Evolutionary conservation across 2,797 vertebrate genomes (phyloP), one percentile per base, ranked within the genome.

Genomic region (Clarias pachynema): DNA sequence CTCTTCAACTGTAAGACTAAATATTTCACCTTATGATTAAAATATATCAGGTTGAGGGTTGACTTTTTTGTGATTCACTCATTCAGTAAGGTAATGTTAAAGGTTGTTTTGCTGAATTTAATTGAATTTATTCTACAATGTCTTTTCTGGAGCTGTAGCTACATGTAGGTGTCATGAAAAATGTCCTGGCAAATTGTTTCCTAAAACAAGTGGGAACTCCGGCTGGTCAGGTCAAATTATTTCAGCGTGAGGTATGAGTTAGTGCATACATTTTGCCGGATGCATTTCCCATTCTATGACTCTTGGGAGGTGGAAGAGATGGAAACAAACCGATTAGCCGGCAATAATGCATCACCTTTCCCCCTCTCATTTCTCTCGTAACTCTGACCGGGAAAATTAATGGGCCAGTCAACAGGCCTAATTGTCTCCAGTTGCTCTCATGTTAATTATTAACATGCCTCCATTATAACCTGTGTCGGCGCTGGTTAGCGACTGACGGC

Each of bases 371-470:
- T 83, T 87, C 74, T 79, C 87, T 87, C 65, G 40, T 65, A 74
- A 77, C 70, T 85, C 85, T 77, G 81, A 84, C 86, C 81, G 83
- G 89, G 93, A 93, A 95, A 95, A 96, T 95, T 88, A 96, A 95
- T 95, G 94, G 92, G 91, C 90, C 91, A 94, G 91, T 93, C 94
- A 89, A 90, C 93, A 77, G 86, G 89, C 92, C 93, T 96, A 96
- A 96, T 96, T 95, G 94, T 94, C 91, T 95, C 92, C 94, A 94
- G 95, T 96, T 95, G 91, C 93, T 93, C 89, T 91, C 92, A 92
- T 92, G 95, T 96, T 95, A 95, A 96, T 96, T 95, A 95, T 95
- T 96, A 95, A 95, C 90, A 93, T 92, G 92, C 93, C 91, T 92
- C 92, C 37, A 82, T 91, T 81, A 84, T 89, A 89, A 89, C 57